Base-by-base conservation (phyloP, 2,888 invertebrate species). In the Melipona bicolor region DNA sequence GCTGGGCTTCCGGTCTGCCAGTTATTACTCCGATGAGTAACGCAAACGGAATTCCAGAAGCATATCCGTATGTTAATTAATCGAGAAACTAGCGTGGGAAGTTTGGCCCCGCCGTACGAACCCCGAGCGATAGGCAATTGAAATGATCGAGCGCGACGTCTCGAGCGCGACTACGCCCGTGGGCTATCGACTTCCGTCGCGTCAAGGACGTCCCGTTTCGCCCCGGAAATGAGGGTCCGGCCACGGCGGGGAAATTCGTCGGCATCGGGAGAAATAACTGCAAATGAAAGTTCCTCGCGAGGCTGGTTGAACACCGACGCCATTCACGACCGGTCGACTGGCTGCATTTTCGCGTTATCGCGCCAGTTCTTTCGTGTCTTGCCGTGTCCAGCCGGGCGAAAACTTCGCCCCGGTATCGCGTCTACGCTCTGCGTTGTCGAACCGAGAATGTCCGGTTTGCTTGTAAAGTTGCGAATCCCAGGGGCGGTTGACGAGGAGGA, bases 11-110 rank as follows among this genome's bases (percentile, higher is more conserved):
- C 59, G 67, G 50, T 67, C 71, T 11, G 59, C 13, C 62, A 43
- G 75, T 70, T 71, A 82, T 82, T 82, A 79, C 74, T 79, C 67
- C 54, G 71, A 79, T 59, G 71, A 67, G 70, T 67, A 75, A 62
- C 59, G 80, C 59, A 72, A 76, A 76, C 67, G 69, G 75, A 76
- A 65, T 62, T 56, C 56, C 62, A 61, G 56, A 50, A 32, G 4
- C n/a, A 50, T 70, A 69, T 79, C 75, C 80, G 83, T 83, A 83
- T 80, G 76, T 80, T 83, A 83, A 83, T 80, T 76, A 83, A 62
- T 80, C 80, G 36, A 62, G 71, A 68, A 83, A 83, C 83, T 83
- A 72, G 52, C 59, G 17, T n/a, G 4, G 24, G 27, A 81, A 81
- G 52, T 81, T 79, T 24, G 54, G 32, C 68, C 21, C n/a, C 17